Evolutionary conservation across 2,113 vertebrate genomes (phyloP).

Genomic region (Melanocharis versteri): DNA sequence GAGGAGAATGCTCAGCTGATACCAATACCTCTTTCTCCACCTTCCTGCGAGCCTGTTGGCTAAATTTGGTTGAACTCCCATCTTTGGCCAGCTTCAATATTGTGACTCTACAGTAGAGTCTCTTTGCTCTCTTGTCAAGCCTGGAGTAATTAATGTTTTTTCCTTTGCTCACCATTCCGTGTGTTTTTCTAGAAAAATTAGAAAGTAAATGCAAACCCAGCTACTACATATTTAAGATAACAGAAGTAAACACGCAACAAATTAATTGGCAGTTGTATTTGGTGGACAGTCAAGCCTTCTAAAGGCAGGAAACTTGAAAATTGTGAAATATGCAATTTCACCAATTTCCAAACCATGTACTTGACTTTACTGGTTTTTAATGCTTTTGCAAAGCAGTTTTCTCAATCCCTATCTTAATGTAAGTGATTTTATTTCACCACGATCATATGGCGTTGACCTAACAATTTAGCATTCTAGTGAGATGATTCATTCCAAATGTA

Average conservation of each 20-base stretch:
- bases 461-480: background rate
- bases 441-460: background rate
- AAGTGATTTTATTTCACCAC: background rate
- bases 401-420: background rate
- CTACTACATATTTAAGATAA: background rate
- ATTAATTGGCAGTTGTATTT: background rate
- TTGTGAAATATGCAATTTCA: background rate
- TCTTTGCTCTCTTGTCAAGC: background rate
- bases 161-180: background rate
- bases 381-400: background rate
- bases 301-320: background rate
- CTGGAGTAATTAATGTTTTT: background rate
- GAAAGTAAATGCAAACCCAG: background rate
- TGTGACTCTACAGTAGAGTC: background rate
- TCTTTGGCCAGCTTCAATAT: background rate
- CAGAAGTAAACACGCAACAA: background rate
- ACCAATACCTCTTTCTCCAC: background rate
- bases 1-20: background rate
- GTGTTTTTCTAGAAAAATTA: background rate
- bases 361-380: background rate
- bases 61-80: background rate
- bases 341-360: background rate
- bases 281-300: background rate
- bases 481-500: background rate
- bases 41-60: background rate